phyloP scores from a whole-genome alignment of 2,797 vertebrate species.

The Spheniscus humboldti region DNA sequence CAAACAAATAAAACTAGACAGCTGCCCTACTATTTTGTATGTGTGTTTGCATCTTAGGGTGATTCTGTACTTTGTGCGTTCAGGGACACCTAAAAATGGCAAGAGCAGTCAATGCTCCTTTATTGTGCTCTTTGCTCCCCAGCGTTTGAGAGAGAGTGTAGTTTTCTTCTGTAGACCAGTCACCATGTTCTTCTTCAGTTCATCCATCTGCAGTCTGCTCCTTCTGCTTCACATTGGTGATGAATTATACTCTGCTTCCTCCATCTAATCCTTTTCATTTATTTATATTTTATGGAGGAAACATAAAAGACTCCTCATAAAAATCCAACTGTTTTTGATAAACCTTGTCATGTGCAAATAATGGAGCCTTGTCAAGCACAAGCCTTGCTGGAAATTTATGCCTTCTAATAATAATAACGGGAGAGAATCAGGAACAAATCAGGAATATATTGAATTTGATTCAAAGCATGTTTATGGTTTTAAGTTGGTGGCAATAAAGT shows the following conservation, averaged over 20 bases:
- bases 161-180: slow-evolving; percentile 33
- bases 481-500: slow-evolving; percentile 72
- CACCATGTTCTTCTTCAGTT: slow-evolving; percentile 61
- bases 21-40: neutral
- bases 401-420: slow-evolving; percentile 77
- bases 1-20: neutral
- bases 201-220: slow-evolving; percentile 77
- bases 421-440: slow-evolving; percentile 77
- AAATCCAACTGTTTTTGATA: slow-evolving; percentile 85
- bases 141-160: neutral
- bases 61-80: neutral
- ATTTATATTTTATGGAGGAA: slow-evolving; percentile 83
- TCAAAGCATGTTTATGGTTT: slow-evolving; percentile 76
- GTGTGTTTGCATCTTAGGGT: neutral
- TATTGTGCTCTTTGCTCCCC: neutral
- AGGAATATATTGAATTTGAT: slow-evolving; percentile 74
- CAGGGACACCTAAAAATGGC: neutral
- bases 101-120: neutral
- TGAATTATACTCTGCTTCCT: slow-evolving; percentile 81
- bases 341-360: slow-evolving; percentile 84
- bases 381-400: slow-evolving; percentile 77
- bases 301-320: slow-evolving; percentile 82
- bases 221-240: slow-evolving; percentile 75
- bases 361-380: slow-evolving; percentile 77
- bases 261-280: slow-evolving; percentile 84